These are phyloP conservation scores for Lasioglossum pauxillum DNA, from an alignment of 2,888 invertebrate species.

Conservation along the genomic window DNA sequence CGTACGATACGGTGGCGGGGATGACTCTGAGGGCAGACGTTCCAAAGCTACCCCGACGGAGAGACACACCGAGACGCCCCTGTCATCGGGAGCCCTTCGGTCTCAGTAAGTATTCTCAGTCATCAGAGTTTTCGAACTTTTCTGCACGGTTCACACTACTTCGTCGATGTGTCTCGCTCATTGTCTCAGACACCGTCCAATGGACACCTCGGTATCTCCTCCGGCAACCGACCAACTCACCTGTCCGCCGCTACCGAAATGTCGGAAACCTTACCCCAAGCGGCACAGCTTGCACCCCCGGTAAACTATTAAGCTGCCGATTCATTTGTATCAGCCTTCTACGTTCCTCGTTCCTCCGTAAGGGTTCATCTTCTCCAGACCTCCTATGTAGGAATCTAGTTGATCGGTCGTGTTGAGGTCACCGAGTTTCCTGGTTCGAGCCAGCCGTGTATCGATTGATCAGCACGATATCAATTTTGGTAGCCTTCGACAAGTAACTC, in stretches of 20 bases:
- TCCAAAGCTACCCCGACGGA: conserved; percentile 83
- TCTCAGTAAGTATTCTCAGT: conserved; percentile 81
- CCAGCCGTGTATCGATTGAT: conserved; percentile 1
- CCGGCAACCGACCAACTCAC: not conserved
- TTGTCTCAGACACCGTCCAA: not conserved
- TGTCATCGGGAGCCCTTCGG: conserved; percentile 83
- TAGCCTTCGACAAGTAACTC: not conserved
- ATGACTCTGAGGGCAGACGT: conserved; percentile 83
- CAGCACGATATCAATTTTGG: not conserved
- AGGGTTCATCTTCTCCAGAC: not conserved
- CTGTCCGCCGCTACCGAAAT: not conserved
- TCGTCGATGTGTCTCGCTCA: not conserved
- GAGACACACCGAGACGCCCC: conserved; percentile 84
- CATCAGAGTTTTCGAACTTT: not conserved
- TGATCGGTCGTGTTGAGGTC: conserved; percentile 4
- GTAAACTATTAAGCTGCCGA: not conserved
- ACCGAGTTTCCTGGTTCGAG: conserved; percentile 7
- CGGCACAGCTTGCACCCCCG: not conserved
- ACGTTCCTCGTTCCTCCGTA: not conserved
- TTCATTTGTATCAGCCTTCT: not conserved
- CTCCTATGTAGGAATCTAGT: not conserved
- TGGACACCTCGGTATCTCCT: not conserved
- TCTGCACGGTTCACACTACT: not conserved
- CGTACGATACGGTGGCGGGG: conserved; percentile 80
- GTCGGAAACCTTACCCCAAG: not conserved